Evolutionary conservation across 1,140 invertebrate genomes (phyloP).

Genomic region (Zaprionus inermis): DNA sequence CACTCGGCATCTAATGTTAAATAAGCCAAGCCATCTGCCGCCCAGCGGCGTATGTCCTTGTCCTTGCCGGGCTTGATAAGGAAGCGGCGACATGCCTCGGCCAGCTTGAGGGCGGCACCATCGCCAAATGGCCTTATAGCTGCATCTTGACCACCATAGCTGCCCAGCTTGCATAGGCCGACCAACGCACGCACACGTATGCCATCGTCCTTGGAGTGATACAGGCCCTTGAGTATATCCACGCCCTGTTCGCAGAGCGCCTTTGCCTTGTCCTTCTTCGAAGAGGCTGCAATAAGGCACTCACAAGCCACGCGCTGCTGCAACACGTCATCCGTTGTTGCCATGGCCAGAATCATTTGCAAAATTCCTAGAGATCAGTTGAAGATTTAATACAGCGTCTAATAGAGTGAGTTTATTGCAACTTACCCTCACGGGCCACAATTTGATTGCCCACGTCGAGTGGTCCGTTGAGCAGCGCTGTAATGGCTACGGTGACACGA

Average conservation of each 20-base stretch:
- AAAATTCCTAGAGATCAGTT: conserved; percentile 88
- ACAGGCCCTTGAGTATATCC: conserved; percentile 97
- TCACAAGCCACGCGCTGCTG: conserved; percentile 98
- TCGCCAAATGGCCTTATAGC: conserved; percentile 97
- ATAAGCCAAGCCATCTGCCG: conserved; percentile 98
- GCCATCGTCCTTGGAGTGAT: conserved; percentile 95
- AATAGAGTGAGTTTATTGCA: neutral
- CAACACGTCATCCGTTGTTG: conserved; percentile 91
- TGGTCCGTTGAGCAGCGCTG: conserved; percentile 95
- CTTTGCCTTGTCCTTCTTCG: conserved; percentile 98
- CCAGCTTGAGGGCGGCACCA: conserved; percentile 96
- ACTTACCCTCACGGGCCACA: conserved; percentile 91
- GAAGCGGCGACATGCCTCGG: conserved; percentile 96
- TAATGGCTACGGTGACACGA: conserved; percentile 94
- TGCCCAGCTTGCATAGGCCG: conserved; percentile 98
- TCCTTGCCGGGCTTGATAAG: conserved; percentile 94
- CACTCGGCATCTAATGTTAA: conserved; percentile 99
- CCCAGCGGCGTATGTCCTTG: conserved; percentile 96
- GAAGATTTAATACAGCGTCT: neutral
- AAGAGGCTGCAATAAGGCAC: conserved; percentile 97
- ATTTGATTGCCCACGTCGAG: conserved; percentile 97
- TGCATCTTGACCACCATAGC: conserved; percentile 97
- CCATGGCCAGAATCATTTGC: conserved; percentile 99
- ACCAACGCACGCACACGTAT: conserved; percentile 96
- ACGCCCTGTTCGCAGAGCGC: conserved; percentile 96